A percentile compares a stretch with the other conserved stretches of the same genome.
Evolutionary conservation across 2,888 invertebrate genomes (phyloP).

Genomic region (Acronicta alni): DNA sequence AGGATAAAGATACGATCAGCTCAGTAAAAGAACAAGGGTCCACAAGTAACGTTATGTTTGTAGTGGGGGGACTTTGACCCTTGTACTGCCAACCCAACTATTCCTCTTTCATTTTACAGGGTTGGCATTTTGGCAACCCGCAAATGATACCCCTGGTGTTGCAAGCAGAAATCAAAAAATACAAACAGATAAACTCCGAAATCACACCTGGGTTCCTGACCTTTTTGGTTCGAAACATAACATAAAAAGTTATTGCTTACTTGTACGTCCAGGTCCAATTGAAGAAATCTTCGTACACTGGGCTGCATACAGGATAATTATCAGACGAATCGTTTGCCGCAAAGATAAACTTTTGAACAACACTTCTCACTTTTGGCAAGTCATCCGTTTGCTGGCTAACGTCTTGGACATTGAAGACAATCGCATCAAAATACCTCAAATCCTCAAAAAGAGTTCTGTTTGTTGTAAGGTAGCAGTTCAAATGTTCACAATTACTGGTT

Average conservation of each 20-base stretch:
- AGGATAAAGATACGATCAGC: no score
- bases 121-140: no score
- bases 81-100: no score
- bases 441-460: conserved; percentile 71
- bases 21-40: no score
- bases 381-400: conserved; percentile 53
- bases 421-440: conserved; percentile 75
- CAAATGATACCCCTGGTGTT: no score
- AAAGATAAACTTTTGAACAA: conserved; percentile 78
- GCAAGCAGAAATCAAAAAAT: no score
- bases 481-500: conserved; percentile 60
- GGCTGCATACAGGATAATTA: conserved; percentile 75
- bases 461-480: conserved; percentile 77
- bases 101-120: no score
- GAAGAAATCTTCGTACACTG: conserved; percentile 74
- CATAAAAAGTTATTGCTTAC: conserved; percentile 55
- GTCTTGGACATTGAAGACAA: conserved; percentile 75
- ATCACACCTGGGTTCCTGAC: no score
- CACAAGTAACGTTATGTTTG: no score
- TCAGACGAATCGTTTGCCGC: conserved; percentile 78
- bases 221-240: background rate
- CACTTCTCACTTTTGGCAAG: conserved; percentile 65
- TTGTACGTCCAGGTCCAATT: conserved; percentile 86
- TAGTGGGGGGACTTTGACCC: no score
- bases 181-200: no score